Evolutionary conservation across 2,888 invertebrate genomes (phyloP).

Genomic region (Tiliacea aurago): DNA sequence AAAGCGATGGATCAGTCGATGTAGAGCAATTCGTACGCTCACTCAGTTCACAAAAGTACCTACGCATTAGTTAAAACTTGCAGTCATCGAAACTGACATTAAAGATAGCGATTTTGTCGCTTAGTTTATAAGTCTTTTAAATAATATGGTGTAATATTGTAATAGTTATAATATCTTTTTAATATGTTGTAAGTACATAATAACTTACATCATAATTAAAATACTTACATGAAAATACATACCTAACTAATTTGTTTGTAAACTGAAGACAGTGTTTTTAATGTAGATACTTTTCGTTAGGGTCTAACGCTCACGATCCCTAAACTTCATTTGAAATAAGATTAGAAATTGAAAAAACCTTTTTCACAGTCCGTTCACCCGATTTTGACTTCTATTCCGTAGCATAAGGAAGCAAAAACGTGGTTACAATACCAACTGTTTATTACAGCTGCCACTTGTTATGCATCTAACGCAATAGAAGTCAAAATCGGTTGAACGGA

Average conservation of each 20-base stretch:
- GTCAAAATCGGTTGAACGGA: no score
- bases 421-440: no score
- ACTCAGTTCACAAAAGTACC: no score
- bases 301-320: neutral
- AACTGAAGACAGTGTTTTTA: neutral
- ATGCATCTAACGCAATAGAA: no score
- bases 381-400: no score
- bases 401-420: no score
- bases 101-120: neutral
- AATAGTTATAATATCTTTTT: neutral
- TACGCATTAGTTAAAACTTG: neutral
- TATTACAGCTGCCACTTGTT: no score
- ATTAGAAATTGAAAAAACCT: no score
- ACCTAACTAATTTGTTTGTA: slow-evolving; percentile 7
- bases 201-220: no score
- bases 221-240: no score
- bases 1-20: slow-evolving; percentile 6
- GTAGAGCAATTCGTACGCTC: slow-evolving; percentile 3
- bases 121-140: neutral
- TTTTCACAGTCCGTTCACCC: no score
- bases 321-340: no score
- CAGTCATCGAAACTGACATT: slow-evolving; percentile 5
- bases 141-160: slow-evolving; percentile 14
- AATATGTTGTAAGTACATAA: neutral
- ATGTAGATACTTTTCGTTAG: neutral